Evolutionary conservation across 2,888 invertebrate species (phyloP).

Genomic region (Lepidochitona cinerea): DNA sequence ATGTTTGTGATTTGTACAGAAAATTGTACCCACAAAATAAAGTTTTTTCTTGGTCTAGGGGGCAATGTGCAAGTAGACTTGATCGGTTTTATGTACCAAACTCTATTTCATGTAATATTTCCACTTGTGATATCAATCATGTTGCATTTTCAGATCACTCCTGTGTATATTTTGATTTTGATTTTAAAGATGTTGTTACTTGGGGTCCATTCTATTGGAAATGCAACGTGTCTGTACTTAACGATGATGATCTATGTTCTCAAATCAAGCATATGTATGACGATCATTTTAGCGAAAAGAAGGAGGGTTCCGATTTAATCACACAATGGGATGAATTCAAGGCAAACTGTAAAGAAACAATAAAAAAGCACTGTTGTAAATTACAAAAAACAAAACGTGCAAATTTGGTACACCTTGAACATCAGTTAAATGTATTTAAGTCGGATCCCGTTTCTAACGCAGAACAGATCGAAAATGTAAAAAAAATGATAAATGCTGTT

Average conservation of each 20-base stretch:
- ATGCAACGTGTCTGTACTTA: not conserved
- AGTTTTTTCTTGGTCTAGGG: not conserved
- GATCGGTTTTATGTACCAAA: not conserved
- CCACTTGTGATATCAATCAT: not conserved
- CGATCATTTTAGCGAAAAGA: not conserved
- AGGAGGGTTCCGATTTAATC: not conserved
- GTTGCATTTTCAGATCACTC: not conserved
- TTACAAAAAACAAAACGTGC: not conserved
- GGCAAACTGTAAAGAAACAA: not conserved
- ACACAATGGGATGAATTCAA: not conserved
- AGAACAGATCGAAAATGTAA: not conserved
- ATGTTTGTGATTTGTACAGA: conserved; percentile 17
- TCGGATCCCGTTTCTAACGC: not conserved
- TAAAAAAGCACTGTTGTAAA: not conserved
- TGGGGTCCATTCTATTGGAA: not conserved
- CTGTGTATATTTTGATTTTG: not conserved
- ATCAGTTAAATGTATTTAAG: not conserved
- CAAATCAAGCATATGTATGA: not conserved
- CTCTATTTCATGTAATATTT: not conserved
- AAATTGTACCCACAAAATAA: conserved; percentile 13
- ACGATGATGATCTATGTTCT: not conserved
- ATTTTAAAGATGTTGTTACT: not conserved
- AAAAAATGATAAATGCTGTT: not conserved
- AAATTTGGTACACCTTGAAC: not conserved
- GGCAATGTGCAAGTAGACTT: not conserved